Evolutionary conservation across 1,140 invertebrate genomes (phyloP).

Genomic region (Pachyrhynchus sulphureomaculatus): DNA sequence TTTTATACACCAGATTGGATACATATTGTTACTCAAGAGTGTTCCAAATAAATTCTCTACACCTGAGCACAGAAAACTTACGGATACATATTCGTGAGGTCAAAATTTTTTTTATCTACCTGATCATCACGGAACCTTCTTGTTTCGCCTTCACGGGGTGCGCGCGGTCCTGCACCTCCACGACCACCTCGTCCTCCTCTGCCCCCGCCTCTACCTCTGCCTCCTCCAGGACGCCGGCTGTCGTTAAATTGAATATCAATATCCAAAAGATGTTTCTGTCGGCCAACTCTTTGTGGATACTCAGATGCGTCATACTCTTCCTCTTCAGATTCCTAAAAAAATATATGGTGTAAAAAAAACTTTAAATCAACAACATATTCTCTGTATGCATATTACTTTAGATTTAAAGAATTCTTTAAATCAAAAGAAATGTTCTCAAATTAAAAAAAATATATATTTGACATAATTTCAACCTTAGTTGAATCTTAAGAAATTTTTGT

Average conservation of each 20-base stretch:
- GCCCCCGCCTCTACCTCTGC: slow-evolving; percentile 60
- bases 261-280: slow-evolving; percentile 82
- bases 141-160: slow-evolving; percentile 41
- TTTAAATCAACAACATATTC: too few species aligned
- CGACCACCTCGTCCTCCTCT: slow-evolving; percentile 44
- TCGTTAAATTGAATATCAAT: slow-evolving; percentile 90
- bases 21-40: too few species aligned
- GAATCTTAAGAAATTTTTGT: too few species aligned
- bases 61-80: too few species aligned
- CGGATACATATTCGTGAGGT: too few species aligned
- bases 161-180: slow-evolving; percentile 40
- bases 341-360: slow-evolving; percentile 7
- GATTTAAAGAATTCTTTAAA: too few species aligned
- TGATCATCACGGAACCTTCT: slow-evolving; percentile 47
- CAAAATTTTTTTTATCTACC: slow-evolving; percentile 41
- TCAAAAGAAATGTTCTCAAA: too few species aligned
- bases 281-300: slow-evolving; percentile 83
- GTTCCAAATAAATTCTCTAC: too few species aligned
- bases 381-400: too few species aligned
- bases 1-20: too few species aligned
- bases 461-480: too few species aligned
- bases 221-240: slow-evolving; percentile 67
- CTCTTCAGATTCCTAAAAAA: slow-evolving; percentile 53
- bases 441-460: too few species aligned
- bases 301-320: slow-evolving; percentile 77